A percentile compares a stretch with the other conserved stretches of the same genome.
Conservation (phyloP, 2,797 vertebrate species). For the Echiichthys vipera region DNA sequence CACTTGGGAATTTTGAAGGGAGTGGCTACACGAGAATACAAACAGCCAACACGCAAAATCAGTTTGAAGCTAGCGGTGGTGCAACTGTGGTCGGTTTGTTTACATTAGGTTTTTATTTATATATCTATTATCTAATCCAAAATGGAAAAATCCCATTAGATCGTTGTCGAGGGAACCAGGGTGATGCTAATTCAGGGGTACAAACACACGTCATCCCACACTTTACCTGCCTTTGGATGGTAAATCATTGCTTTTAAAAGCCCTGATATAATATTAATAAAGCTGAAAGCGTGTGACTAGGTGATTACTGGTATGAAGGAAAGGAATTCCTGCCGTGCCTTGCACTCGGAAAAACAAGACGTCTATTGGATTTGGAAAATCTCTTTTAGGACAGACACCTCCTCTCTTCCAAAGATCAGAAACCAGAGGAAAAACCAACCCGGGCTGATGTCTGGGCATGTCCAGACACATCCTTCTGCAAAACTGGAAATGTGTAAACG, state of each 20-base stretch:
- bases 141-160: no score
- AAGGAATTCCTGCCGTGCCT: neutral
- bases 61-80: no score
- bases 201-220: no score
- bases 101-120: no score
- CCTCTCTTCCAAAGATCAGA: constrained; percentile 17
- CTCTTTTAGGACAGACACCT: constrained; percentile 1
- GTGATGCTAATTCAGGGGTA: no score
- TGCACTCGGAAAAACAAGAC: constrained; percentile 8
- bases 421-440: constrained; percentile 5
- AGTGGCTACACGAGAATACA: no score
- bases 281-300: neutral
- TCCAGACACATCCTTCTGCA: constrained; percentile 47
- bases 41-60: no score
- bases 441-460: constrained; percentile 33
- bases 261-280: neutral
- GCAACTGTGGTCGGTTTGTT: no score
- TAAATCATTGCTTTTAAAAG: neutral
- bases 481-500: constrained; percentile 33
- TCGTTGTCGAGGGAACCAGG: no score
- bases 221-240: no score
- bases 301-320: neutral
- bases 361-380: constrained; percentile 4
- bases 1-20: no score
- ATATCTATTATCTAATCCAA: no score